Evolutionary conservation across 2,113 vertebrate species (phyloP).

Genomic region (Sardina pilchardus): DNA sequence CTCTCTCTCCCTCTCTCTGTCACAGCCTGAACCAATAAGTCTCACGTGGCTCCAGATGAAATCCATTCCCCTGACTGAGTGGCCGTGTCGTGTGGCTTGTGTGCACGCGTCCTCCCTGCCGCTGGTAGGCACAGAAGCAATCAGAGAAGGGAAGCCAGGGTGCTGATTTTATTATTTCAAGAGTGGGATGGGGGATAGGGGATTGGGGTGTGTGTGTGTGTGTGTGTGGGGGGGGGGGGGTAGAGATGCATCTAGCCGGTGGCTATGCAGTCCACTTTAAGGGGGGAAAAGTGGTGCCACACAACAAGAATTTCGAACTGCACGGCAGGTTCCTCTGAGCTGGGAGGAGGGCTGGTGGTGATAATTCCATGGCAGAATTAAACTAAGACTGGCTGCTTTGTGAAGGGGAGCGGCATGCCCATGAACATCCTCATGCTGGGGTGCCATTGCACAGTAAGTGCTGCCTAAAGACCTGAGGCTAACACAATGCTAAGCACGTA

Average conservation of each 20-base stretch:
- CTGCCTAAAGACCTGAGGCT: background rate
- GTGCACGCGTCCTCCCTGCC: background rate
- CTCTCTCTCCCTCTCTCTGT: background rate
- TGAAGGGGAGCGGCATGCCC: background rate
- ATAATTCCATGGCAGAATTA: background rate
- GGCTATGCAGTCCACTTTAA: constrained; percentile 23
- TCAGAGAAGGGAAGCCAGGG: constrained; percentile 35
- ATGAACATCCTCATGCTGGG: background rate
- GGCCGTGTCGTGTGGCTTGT: background rate
- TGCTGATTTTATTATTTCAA: constrained; percentile 40
- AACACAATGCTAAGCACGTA: background rate
- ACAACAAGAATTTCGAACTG: background rate
- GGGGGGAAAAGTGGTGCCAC: background rate
- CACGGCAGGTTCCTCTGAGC: background rate
- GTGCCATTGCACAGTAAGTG: background rate
- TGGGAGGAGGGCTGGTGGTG: background rate
- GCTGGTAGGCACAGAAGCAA: constrained; percentile 39
- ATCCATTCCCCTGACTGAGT: constrained; percentile 25
- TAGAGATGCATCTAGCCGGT: constrained; percentile 15
- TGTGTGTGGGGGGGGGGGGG: no score
- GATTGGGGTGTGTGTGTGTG: background rate
- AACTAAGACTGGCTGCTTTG: background rate
- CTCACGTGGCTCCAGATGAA: constrained; percentile 38
- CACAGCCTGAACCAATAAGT: constrained; percentile 21
- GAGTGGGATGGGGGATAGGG: background rate